Evolutionary conservation across 2,797 vertebrate species (phyloP).

Genomic region (Epinephelus awoara): DNA sequence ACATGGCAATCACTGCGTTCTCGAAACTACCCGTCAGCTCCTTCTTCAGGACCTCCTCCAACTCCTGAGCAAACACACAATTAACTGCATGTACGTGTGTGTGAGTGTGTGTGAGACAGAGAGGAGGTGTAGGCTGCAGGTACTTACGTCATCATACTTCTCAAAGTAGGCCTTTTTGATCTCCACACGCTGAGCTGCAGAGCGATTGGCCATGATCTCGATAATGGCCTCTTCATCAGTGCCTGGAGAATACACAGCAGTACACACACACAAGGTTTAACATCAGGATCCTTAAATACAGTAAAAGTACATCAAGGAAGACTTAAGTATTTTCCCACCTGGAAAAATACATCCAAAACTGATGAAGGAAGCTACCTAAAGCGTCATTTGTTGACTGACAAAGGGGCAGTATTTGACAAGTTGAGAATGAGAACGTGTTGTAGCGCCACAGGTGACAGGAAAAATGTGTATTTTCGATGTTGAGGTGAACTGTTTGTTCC

Average conservation of each 20-base stretch:
- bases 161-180: conserved; percentile 88
- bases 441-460: too few species aligned
- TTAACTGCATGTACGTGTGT: neutral
- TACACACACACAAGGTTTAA: neutral
- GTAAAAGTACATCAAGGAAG: too few species aligned
- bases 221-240: conserved; percentile 87
- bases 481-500: too few species aligned
- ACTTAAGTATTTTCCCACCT: too few species aligned
- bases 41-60: conserved; percentile 87
- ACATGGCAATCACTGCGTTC: conserved; percentile 84
- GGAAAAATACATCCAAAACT: too few species aligned
- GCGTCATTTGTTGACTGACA: too few species aligned
- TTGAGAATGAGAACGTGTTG: too few species aligned
- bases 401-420: too few species aligned
- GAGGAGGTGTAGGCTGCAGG: rapidly evolving
- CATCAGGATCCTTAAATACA: too few species aligned
- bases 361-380: too few species aligned
- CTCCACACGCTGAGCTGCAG: conserved; percentile 82
- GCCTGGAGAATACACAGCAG: conserved; percentile 70
- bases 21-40: conserved; percentile 87
- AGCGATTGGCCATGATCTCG: conserved; percentile 85
- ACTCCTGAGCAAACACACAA: conserved; percentile 74
- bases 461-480: too few species aligned
- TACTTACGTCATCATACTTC: conserved; percentile 88
- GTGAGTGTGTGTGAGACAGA: neutral